phyloP scores from a whole-genome alignment of 2,113 vertebrate genomes.

The Sinosuthora webbiana region DNA sequence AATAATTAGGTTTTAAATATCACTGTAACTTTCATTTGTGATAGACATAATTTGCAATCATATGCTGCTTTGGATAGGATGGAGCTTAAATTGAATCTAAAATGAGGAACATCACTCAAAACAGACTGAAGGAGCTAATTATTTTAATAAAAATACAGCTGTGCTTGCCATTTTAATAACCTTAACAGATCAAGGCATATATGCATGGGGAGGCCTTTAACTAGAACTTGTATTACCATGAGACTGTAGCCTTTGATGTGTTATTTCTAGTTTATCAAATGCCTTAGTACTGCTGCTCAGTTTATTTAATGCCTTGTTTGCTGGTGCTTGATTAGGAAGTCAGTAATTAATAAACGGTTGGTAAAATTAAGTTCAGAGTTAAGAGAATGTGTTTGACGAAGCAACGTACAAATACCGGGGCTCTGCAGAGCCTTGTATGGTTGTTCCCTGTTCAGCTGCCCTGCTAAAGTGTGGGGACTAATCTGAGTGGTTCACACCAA shows the following conservation, averaged over 20 bases:
- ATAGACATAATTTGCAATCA: slow-evolving; percentile 32
- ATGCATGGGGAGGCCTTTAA: slow-evolving; percentile 18
- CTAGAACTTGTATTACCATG: slow-evolving; percentile 31
- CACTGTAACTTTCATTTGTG: slow-evolving; percentile 37
- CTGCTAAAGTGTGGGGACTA: not conserved
- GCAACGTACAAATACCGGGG: not conserved
- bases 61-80: not conserved
- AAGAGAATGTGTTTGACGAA: not conserved
- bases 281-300: slow-evolving; percentile 16
- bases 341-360: slow-evolving; percentile 40
- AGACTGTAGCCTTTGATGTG: slow-evolving; percentile 41
- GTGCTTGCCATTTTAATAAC: slow-evolving; percentile 41
- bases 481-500: not conserved
- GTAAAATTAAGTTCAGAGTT: not conserved
- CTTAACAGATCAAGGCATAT: slow-evolving; percentile 36
- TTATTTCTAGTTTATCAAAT: slow-evolving; percentile 49
- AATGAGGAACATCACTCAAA: slow-evolving; percentile 33
- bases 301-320: slow-evolving; percentile 37
- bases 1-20: slow-evolving; percentile 46
- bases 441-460: not conserved
- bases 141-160: slow-evolving; percentile 57
- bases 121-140: slow-evolving; percentile 42
- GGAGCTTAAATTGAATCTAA: slow-evolving; percentile 33
- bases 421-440: not conserved
- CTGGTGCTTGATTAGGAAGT: slow-evolving; percentile 15